phyloP scores from a whole-genome alignment of 2,888 invertebrate genomes.

The Argyresthia albistria region DNA sequence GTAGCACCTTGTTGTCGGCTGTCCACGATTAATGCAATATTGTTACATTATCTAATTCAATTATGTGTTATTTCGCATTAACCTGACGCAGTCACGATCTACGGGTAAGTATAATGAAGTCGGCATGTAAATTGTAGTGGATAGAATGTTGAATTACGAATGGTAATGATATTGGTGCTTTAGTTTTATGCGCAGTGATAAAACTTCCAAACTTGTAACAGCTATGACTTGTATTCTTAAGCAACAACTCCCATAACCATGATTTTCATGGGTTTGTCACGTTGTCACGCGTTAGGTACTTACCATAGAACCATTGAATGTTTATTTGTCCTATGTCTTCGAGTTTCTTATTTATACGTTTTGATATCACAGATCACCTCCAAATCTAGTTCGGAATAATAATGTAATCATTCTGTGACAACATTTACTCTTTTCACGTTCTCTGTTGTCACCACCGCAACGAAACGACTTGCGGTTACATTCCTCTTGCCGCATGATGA shows the following conservation, averaged over 20 bases:
- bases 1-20: neutral
- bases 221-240: no score
- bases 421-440: neutral
- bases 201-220: neutral
- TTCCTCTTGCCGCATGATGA: slow-evolving; percentile 7
- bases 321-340: no score
- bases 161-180: neutral
- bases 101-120: slow-evolving; percentile 23
- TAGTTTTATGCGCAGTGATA: neutral
- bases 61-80: slow-evolving; percentile 55
- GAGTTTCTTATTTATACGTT: no score
- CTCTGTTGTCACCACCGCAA: neutral
- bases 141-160: neutral
- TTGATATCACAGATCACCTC: no score
- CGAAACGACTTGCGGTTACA: slow-evolving; percentile 4
- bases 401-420: neutral
- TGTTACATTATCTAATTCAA: slow-evolving; percentile 59
- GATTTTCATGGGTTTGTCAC: no score
- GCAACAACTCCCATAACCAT: no score
- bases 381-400: no score
- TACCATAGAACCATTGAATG: no score
- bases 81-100: slow-evolving; percentile 46
- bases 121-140: slow-evolving; percentile 10
- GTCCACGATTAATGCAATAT: slow-evolving; percentile 29
- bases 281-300: no score